Evolutionary conservation across 2,888 invertebrate genomes (phyloP).

Genomic region (Melieria crassipennis): DNA sequence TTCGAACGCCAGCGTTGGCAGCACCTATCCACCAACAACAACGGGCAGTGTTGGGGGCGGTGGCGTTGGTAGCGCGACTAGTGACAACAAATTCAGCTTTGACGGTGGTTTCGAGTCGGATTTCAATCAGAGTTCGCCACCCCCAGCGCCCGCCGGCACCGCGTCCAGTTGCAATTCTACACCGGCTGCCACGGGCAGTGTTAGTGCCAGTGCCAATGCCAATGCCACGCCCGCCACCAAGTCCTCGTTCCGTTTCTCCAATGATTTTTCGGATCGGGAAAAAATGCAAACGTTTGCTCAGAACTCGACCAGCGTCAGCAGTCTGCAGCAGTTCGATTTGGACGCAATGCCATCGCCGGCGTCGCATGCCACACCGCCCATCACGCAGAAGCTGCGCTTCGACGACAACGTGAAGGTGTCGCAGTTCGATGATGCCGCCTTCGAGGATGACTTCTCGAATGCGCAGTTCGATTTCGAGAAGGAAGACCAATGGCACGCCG

Average conservation of each 20-base stretch:
- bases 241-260: constrained; percentile 69
- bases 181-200: constrained; percentile 48
- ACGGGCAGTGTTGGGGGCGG: constrained; percentile 43
- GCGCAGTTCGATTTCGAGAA: constrained; percentile 65
- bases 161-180: constrained; percentile 61
- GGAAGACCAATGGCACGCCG: constrained; percentile 60
- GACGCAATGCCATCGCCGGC: constrained; percentile 45
- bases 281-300: constrained; percentile 39
- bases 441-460: constrained; percentile 70
- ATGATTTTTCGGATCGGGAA: constrained; percentile 69
- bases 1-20: constrained; percentile 57
- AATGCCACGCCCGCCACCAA: constrained; percentile 54
- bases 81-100: constrained; percentile 60
- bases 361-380: constrained; percentile 47
- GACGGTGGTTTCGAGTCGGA: constrained; percentile 66
- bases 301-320: constrained; percentile 36
- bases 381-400: constrained; percentile 68
- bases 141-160: constrained; percentile 55
- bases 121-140: constrained; percentile 62
- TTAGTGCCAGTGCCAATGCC: constrained; percentile 45
- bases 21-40: constrained; percentile 37
- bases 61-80: constrained; percentile 31
- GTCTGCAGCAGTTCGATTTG: constrained; percentile 48
- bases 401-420: constrained; percentile 77
- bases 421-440: constrained; percentile 64